These are phyloP conservation scores for Cybosia mesomella DNA, from an alignment of 2,888 invertebrate species.

Conservation along the genomic window DNA sequence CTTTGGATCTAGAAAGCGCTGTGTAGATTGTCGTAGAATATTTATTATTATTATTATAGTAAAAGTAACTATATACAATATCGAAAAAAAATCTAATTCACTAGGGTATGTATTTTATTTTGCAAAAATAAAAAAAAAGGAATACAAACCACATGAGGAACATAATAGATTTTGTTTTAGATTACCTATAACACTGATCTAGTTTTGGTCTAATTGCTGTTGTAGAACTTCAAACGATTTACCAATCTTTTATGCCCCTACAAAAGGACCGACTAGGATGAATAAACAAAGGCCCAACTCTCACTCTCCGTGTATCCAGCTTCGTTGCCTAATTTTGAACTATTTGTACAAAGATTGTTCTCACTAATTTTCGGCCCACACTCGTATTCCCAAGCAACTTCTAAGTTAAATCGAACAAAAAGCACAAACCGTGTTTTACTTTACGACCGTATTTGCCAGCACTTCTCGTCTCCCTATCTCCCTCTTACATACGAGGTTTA, in stretches of 20 bases:
- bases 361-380: constrained; percentile 48
- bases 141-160: too few species aligned
- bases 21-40: too few species aligned
- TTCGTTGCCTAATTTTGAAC: constrained; percentile 10
- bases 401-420: constrained; percentile 67
- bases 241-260: not conserved
- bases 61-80: too few species aligned
- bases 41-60: too few species aligned
- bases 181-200: too few species aligned
- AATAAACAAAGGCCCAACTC: constrained; percentile 14
- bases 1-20: too few species aligned
- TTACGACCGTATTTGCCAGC: constrained; percentile 73
- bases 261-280: not conserved
- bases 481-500: constrained; percentile 34
- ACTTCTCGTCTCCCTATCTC: constrained; percentile 56
- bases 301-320: not conserved
- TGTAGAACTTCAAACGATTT: not conserved
- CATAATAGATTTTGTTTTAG: too few species aligned
- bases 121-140: too few species aligned
- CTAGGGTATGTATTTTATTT: too few species aligned
- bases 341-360: constrained; percentile 32
- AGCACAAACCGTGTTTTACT: constrained; percentile 72
- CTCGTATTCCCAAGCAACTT: constrained; percentile 54
- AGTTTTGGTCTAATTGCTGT: too few species aligned
- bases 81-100: too few species aligned